Percentiles rank a stretch among this genome's conserved stretches.
phyloP scores from a whole-genome alignment of 1,140 invertebrate species.

The Cydia splendana region DNA sequence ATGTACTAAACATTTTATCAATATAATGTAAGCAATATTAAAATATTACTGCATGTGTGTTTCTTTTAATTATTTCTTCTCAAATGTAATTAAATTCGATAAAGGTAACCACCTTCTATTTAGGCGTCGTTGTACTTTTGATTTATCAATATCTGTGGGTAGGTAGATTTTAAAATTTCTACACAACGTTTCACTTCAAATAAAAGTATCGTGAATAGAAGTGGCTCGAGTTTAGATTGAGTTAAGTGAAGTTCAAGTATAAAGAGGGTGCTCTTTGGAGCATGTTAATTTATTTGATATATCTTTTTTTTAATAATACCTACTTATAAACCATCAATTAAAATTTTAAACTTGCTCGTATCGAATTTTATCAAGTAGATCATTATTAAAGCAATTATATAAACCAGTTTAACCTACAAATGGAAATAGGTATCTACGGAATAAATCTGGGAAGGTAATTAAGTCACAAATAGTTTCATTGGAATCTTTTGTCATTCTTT shows the following conservation, averaged over 20 bases:
- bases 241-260: constrained; percentile 3
- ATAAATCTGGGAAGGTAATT: not conserved
- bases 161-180: constrained; percentile 13
- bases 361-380: not conserved
- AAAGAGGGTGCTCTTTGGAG: constrained; percentile 18
- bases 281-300: constrained; percentile 21
- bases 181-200: not conserved
- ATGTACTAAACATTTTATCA: too few relatives aligned
- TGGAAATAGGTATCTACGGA: not conserved
- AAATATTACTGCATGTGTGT: not conserved
- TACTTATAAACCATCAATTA: constrained; percentile 10
- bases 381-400: not conserved
- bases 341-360: not conserved
- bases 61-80: not conserved
- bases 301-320: not conserved
- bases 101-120: not conserved
- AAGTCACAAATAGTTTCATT: not conserved
- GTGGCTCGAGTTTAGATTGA: constrained; percentile 12
- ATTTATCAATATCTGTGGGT: constrained; percentile 6
- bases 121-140: not conserved
- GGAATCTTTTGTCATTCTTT: not conserved
- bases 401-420: constrained; percentile 12
- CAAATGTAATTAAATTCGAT: not conserved
- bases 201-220: constrained; percentile 1
- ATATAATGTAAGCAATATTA: too few relatives aligned